Evolutionary conservation across 2,797 vertebrate species (phyloP), one percentile per base, ranked within the genome.

Genomic region (Cyclopterus lumpus): DNA sequence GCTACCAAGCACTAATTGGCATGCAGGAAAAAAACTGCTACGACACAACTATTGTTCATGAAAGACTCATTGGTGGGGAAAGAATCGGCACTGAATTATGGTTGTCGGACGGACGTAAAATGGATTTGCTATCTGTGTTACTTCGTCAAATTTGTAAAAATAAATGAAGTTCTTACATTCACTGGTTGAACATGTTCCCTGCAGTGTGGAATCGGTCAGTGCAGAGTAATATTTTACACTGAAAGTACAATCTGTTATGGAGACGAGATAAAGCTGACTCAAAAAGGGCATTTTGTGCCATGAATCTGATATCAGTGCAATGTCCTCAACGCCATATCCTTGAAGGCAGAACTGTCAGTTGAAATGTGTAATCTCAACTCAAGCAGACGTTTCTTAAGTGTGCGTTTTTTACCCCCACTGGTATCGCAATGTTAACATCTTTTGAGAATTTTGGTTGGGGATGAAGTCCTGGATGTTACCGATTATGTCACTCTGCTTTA

Each of bases 311-410:
- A 28, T 74, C 68, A 51, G 65, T 59, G 57, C 76, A 67, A 64
- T 22, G n/a, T 86, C 67, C 60, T 79, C 65, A 46, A 82, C 90
- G 86, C 85, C 77, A 84, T 86, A 89, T 77, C 54, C 30, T 40
- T 58, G 44, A 72, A 51, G 38, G 51, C 67, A 34, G n/a, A 67
- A 28, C 66, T 54, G 32, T 68, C 55, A 26, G n/a, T n/a, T n/a
- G n/a, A 32, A 46, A 46, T 66, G 79, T 61, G 44, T 38, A n/a
- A 62, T 53, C 26, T 68, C 22, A 64, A 24, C 49, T 55, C 38
- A 14, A 34, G n/a, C 44, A 70, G 38, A 44, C 5, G 32, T 66
- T 60, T 68, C 6, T 63, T n/a, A n/a, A n/a, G n/a, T n/a, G n/a
- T n/a, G 24, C 54, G 26, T 68, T 54, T 1, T 3, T 5, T 51